These are phyloP conservation scores for Cyprinodon variegatus DNA, from an alignment of 2,113 vertebrate species.

Conservation along the genomic window DNA sequence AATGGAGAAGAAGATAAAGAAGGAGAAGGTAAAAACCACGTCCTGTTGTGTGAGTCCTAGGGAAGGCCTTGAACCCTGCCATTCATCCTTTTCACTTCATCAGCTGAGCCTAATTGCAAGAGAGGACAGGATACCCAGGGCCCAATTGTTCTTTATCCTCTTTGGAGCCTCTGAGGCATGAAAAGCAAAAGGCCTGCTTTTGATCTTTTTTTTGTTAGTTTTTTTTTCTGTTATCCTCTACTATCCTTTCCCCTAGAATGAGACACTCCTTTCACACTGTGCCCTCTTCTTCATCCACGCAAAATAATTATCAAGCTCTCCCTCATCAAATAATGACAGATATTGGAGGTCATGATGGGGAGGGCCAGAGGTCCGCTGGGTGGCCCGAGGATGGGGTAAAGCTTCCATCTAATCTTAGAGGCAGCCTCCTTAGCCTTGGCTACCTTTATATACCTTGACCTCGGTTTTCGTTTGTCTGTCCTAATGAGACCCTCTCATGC, in stretches of 20 bases:
- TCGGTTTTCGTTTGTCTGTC: constrained; percentile 94
- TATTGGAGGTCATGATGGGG: constrained; percentile 94
- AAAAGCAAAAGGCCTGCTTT: constrained; percentile 98
- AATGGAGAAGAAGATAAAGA: constrained; percentile 77
- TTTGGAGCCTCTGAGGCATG: constrained; percentile 99
- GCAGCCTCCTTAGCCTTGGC: constrained; percentile 90
- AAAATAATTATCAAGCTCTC: constrained; percentile 99
- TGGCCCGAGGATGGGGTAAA: constrained; percentile 71
- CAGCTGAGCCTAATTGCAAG: constrained; percentile 99
- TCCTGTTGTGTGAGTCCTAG: constrained; percentile 96
- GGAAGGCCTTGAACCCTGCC: constrained; percentile 99
- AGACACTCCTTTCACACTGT: constrained; percentile 92
- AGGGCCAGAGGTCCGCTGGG: constrained; percentile 91
- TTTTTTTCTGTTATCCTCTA: constrained; percentile 83
- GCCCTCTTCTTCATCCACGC: constrained; percentile 90
- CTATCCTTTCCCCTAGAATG: constrained; percentile 88
- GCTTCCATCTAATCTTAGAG: constrained; percentile 89
- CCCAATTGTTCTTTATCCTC: constrained; percentile 98
- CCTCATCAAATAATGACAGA: constrained; percentile 95
- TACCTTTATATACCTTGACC: constrained; percentile 99
- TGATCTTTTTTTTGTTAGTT: constrained; percentile 85
- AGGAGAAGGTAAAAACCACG: constrained; percentile 81
- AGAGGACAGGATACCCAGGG: constrained; percentile 97
- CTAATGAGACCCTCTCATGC: constrained; percentile 91
- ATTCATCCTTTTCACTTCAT: constrained; percentile 99